phyloP scores from a whole-genome alignment of 2,888 invertebrate species.

The Nowickia ferox region DNA sequence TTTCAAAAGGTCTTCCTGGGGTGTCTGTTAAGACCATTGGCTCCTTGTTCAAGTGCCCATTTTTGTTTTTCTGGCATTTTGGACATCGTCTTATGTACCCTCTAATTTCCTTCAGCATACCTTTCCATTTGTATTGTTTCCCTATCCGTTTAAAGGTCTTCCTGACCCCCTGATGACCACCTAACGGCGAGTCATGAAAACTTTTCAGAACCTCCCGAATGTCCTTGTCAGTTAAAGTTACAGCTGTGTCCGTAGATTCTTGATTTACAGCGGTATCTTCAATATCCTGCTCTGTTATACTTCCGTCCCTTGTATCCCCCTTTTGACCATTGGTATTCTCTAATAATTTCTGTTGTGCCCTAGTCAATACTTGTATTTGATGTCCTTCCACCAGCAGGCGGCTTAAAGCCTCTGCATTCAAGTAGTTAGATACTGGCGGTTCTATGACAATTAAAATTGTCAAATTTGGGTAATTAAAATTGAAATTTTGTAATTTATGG shows the following conservation, averaged over 20 bases:
- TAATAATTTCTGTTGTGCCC: neutral
- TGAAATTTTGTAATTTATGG: no score
- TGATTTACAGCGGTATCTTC: neutral
- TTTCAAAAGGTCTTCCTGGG: neutral
- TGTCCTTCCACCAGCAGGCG: neutral
- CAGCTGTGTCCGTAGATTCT: neutral
- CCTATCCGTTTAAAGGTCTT: neutral
- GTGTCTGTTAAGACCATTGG: neutral
- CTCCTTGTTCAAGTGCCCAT: neutral
- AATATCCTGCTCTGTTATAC: neutral
- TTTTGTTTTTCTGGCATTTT: neutral
- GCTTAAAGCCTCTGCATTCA: neutral
- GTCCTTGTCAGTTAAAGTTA: neutral
- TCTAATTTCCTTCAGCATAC: neutral
- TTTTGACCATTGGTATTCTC: neutral
- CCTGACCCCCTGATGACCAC: neutral
- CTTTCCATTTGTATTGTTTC: neutral
- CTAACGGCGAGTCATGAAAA: neutral
- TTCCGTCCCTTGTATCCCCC: neutral
- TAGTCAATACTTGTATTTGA: neutral
- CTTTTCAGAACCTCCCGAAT: neutral
- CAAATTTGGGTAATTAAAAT: no score
- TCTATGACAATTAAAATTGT: no score
- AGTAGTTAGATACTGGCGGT: no score
- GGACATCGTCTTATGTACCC: neutral